Percentiles rank a stretch among this genome's conserved stretches.
Conservation (phyloP, 2,888 invertebrate genomes). For the Drosophila peninsularis region DNA sequence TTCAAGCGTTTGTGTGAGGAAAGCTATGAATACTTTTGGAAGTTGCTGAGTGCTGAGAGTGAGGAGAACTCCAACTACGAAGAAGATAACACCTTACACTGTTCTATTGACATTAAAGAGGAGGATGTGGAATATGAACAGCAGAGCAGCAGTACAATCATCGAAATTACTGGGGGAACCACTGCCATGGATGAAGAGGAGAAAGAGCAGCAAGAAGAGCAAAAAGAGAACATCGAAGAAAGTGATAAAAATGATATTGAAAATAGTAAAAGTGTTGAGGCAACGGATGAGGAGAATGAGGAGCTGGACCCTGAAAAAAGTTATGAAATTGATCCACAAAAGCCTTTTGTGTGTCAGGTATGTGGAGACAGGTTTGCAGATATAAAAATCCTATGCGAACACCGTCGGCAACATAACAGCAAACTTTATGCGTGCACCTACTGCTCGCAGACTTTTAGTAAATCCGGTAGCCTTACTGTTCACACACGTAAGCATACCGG, state of each 20-base stretch:
- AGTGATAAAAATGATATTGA: too few species aligned
- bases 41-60: background rate
- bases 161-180: background rate
- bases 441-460: background rate
- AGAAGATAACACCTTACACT: background rate
- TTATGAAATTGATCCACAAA: background rate
- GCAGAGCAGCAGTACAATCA: background rate
- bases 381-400: background rate
- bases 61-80: background rate
- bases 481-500: conserved; percentile 12
- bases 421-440: background rate
- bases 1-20: conserved; percentile 31
- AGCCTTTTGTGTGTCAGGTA: background rate
- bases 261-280: too few species aligned
- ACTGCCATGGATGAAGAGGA: background rate
- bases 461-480: background rate
- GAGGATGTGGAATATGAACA: background rate
- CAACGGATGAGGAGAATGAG: too few species aligned
- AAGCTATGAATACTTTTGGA: conserved; percentile 18
- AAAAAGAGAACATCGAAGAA: too few species aligned
- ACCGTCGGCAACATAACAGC: background rate
- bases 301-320: background rate
- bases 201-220: too few species aligned
- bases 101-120: background rate
- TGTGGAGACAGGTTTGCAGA: background rate